Conservation (phyloP, 2,888 invertebrate species). For the Cataglyphis albicans region DNA sequence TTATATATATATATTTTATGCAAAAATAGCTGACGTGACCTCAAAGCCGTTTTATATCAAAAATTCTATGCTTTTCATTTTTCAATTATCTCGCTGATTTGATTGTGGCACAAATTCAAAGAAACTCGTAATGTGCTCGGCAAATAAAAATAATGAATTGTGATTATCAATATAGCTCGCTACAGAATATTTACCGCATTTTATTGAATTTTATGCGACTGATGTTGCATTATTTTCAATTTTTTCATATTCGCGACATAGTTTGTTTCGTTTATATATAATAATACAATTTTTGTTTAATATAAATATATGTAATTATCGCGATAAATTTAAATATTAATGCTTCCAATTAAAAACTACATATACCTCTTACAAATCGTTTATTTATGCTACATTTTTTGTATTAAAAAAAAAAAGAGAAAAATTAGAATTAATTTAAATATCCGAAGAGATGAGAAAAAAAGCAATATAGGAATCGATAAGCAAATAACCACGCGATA, state of each 20-base stretch:
- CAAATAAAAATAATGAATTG: slow-evolving; percentile 13
- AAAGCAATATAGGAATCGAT: not conserved
- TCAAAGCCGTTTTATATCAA: not conserved
- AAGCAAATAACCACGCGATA: too few relatives aligned
- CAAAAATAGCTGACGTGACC: slow-evolving; percentile 2
- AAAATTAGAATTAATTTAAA: not conserved
- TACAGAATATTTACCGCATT: slow-evolving; percentile 29
- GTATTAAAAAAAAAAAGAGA: not conserved
- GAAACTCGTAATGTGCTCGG: slow-evolving; percentile 1
- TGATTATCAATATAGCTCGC: slow-evolving; percentile 17
- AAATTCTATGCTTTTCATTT: slow-evolving; percentile 15
- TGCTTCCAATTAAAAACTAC: not conserved
- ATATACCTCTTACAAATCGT: not conserved
- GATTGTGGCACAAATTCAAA: not conserved
- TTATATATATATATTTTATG: slow-evolving; percentile 33
- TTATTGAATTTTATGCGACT: slow-evolving; percentile 25
- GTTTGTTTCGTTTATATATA: not conserved
- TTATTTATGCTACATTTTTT: not conserved
- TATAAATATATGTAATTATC: slow-evolving; percentile 15
- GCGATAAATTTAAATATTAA: slow-evolving; percentile 5
- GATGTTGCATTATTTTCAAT: not conserved
- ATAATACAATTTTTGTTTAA: not conserved
- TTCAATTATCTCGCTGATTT: not conserved
- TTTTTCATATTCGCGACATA: not conserved
- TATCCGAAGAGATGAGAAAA: not conserved